These are phyloP conservation scores for Cecidostiba fungosa DNA, from an alignment of 2,888 invertebrate species.

Conservation along the genomic window DNA sequence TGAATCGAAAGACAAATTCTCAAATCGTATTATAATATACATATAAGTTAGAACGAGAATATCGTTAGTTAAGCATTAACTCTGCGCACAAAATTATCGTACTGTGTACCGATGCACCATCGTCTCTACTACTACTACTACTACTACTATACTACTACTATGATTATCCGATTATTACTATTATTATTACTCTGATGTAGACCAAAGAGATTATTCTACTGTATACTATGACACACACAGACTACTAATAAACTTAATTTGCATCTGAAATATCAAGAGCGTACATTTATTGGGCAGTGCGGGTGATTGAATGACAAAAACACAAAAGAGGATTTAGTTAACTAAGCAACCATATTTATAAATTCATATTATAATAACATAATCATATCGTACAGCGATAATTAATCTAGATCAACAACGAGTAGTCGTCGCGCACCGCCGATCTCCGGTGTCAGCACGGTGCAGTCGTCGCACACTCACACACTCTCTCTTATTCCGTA, in stretches of 20 bases:
- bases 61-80: conserved; percentile 32
- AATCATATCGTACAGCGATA: conserved; percentile 49
- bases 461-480: conserved; percentile 4
- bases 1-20: conserved; percentile 47
- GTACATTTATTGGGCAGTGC: no score
- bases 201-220: background rate
- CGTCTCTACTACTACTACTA: background rate
- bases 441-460: background rate
- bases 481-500: background rate
- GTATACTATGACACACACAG: conserved; percentile 15
- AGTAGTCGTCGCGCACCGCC: conserved; percentile 16
- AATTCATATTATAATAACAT: conserved; percentile 33
- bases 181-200: conserved; percentile 21
- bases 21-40: conserved; percentile 16
- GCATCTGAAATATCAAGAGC: background rate
- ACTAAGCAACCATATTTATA: conserved; percentile 58
- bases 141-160: conserved; percentile 13
- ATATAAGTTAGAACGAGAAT: conserved; percentile 29
- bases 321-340: conserved; percentile 21
- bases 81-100: conserved; percentile 25
- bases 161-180: background rate
- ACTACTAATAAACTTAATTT: conserved; percentile 31
- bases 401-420: conserved; percentile 41
- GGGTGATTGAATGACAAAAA: conserved; percentile 20
- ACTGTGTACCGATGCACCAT: conserved; percentile 16